Percentiles rank a stretch among this genome's conserved stretches.
These are phyloP conservation scores for Drosophila affinis DNA, from an alignment of 2,888 invertebrate genomes.

Conservation along the genomic window DNA sequence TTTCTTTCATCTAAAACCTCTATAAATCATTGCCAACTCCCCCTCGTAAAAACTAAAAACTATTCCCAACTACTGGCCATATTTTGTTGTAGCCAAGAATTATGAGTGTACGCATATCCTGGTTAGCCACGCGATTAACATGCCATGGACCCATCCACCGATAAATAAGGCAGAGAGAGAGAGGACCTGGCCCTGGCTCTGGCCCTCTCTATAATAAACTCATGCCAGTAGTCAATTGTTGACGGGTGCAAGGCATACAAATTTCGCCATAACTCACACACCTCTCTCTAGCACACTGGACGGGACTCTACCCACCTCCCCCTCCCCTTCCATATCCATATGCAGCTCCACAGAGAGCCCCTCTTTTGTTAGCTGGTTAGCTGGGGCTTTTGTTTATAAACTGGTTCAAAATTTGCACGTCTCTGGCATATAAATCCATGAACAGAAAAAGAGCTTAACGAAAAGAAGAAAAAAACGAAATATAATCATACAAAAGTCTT, in stretches of 20 bases:
- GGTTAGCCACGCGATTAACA: conserved; percentile 20
- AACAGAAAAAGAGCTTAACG: conserved; percentile 24
- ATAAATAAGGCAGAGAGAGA: conserved; percentile 12
- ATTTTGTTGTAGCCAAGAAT: background rate
- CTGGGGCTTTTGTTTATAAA: conserved; percentile 66
- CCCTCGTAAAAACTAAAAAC: background rate
- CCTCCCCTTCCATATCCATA: background rate
- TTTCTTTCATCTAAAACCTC: background rate
- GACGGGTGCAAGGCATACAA: conserved; percentile 67
- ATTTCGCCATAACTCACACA: conserved; percentile 62
- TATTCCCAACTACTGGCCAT: background rate
- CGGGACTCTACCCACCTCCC: background rate
- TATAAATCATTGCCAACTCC: background rate
- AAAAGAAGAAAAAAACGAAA: conserved; percentile 7
- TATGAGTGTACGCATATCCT: conserved; percentile 19
- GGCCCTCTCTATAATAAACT: conserved; percentile 25
- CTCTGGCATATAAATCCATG: conserved; percentile 65
- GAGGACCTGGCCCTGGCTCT: background rate
- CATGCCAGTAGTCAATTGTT: conserved; percentile 35
- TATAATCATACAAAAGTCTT: conserved; percentile 21
- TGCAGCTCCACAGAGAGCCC: conserved; percentile 9
- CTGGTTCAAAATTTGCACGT: conserved; percentile 77
- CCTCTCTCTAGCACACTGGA: conserved; percentile 16
- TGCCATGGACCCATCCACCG: conserved; percentile 15
- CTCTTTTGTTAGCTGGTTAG: conserved; percentile 39